Evolutionary conservation across 2,888 invertebrate species (phyloP).

Genomic region (Lamellibrachia satsuma): DNA sequence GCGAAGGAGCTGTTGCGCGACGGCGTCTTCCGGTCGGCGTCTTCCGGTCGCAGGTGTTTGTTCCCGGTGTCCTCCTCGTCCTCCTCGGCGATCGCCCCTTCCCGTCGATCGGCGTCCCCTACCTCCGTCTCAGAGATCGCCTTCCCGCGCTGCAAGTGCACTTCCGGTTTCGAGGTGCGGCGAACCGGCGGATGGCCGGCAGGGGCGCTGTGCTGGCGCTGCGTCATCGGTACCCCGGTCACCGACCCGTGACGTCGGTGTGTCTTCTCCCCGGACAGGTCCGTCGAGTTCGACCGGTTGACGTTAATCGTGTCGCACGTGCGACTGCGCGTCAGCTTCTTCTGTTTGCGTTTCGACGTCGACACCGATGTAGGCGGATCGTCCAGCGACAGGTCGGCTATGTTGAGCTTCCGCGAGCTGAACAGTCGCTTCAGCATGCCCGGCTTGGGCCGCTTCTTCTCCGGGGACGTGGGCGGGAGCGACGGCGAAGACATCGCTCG

Average conservation of each 20-base stretch:
- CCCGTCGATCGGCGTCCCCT: background rate
- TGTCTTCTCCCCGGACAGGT: background rate
- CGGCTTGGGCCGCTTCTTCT: slow-evolving; percentile 24
- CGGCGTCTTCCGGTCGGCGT: background rate
- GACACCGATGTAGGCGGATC: background rate
- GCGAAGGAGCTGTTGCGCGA: background rate
- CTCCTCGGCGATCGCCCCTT: background rate
- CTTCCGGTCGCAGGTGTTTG: background rate
- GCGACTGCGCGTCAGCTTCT: background rate
- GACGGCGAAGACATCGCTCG: slow-evolving; percentile 5
- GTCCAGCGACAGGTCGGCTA: background rate
- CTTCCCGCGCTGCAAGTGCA: background rate
- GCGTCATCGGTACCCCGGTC: background rate
- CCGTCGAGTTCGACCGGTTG: slow-evolving; percentile 13
- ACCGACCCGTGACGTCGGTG: background rate
- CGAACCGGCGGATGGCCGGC: background rate
- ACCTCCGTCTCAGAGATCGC: background rate
- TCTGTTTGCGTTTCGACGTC: slow-evolving; percentile 13
- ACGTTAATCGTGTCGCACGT: slow-evolving; percentile 5
- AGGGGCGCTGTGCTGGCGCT: background rate
- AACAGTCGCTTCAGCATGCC: slow-evolving; percentile 25
- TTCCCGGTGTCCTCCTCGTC: background rate
- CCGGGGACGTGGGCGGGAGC: background rate
- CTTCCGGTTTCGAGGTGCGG: background rate
- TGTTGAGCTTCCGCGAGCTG: slow-evolving; percentile 13